These are phyloP conservation scores for Oligia strigilis DNA, from an alignment of 2,888 invertebrate species.

Conservation along the genomic window DNA sequence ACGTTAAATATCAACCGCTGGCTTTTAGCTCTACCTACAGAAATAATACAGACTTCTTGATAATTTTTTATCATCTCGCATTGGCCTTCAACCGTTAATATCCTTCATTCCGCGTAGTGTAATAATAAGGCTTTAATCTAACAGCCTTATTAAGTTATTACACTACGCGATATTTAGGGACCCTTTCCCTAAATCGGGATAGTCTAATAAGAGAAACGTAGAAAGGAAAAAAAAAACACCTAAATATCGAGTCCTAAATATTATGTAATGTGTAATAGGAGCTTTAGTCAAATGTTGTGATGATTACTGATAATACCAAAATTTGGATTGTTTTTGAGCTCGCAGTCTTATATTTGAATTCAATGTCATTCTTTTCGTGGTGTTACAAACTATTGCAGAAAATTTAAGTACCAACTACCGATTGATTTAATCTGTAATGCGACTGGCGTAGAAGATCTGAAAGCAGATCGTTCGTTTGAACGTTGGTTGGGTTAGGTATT, in stretches of 20 bases:
- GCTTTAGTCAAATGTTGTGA: not conserved
- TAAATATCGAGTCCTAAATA: not conserved
- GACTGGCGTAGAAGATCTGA: constrained; percentile 68
- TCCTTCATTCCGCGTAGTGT: constrained; percentile 13
- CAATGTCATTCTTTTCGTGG: not conserved
- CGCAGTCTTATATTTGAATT: not conserved
- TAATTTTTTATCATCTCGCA: constrained; percentile 33
- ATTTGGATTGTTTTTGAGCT: not conserved
- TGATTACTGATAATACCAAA: not conserved
- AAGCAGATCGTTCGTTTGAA: constrained; percentile 75
- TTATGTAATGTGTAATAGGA: not conserved
- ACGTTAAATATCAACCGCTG: constrained; percentile 77
- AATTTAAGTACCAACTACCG: constrained; percentile 7
- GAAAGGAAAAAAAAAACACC: not conserved
- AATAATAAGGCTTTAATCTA: too few relatives aligned
- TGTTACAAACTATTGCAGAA: constrained; percentile 4
- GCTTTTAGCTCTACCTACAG: constrained; percentile 66
- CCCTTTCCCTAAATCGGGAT: not conserved
- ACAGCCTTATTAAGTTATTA: not conserved
- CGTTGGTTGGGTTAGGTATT: constrained; percentile 82
- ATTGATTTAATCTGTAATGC: constrained; percentile 42
- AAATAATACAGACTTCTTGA: constrained; percentile 45
- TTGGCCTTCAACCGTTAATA: constrained; percentile 34
- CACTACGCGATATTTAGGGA: not conserved
- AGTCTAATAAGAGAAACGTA: not conserved